Conservation (phyloP, 1,140 invertebrate species). For the Aphis craccivora region DNA sequence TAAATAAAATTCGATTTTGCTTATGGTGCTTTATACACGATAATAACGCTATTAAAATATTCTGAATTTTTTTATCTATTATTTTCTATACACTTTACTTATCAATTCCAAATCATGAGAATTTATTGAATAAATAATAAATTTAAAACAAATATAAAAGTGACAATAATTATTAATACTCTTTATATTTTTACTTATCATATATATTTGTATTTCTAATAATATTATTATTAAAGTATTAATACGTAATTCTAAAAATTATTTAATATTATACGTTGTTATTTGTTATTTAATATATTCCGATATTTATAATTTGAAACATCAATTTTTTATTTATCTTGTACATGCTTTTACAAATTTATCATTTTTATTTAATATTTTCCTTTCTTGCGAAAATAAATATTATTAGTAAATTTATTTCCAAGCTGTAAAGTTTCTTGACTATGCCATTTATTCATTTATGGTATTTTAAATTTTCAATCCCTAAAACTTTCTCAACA, state of each 20-base stretch:
- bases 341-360: neutral
- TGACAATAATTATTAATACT: neutral
- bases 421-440: neutral
- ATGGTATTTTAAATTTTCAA: conserved; percentile 5
- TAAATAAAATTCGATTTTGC: too few relatives aligned
- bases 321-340: neutral
- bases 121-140: neutral
- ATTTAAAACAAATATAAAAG: neutral
- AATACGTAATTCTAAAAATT: neutral
- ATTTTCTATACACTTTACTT: neutral
- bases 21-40: neutral
- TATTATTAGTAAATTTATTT: neutral
- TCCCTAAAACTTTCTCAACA: neutral
- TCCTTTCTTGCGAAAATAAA: neutral
- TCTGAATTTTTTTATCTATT: neutral
- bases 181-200: too few relatives aligned
- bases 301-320: neutral
- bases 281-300: neutral
- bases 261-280: neutral
- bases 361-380: neutral
- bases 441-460: neutral
- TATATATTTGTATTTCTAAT: neutral
- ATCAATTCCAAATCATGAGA: neutral
- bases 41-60: neutral
- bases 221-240: neutral